Base-by-base conservation (phyloP, 2,797 vertebrate species). In the Novumbra hubbsi region DNA sequence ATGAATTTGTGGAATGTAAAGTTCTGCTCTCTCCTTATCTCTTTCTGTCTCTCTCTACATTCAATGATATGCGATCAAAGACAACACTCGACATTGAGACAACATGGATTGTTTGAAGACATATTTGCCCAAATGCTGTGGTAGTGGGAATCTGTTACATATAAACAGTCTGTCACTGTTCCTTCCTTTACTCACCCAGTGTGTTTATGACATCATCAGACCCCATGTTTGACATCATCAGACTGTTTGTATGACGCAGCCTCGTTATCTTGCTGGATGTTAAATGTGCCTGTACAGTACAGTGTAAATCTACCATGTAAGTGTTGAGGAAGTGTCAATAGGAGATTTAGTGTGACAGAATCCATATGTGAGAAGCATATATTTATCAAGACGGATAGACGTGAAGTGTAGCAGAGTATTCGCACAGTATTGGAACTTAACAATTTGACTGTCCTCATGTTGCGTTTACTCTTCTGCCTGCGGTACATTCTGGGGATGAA, bases 381-480 rank as follows among this genome's bases (percentile, higher is more conserved):
- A 84, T 64, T 80, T 82, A 80, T 86, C 80, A 83, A 80, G 15
- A 14, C 71, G 49, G 81, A 79, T 85, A 84, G 78, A 89, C 77
- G 87, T 85, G 78, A 87, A 81, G 81, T 81, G 78, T 9, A 48
- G 90, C 7, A 83, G 77, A 94, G 89, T 95, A 93, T 88, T 94
- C 80, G 85, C 88, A 38, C 3, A 38, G 34, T 38, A 38, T 38
- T 38, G 3, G 34, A 38, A 45, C 0, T 0, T 90, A 87, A 87
- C 77, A 84, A 88, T 89, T 87, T 90, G 76, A 84, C 89, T 88
- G 88, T 92, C 88, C 91, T 90, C 91, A 88, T 94, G 92, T 93
- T 92, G 93, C 95, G 85, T 93, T 94, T 91, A 93, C 91, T 89
- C 91, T 93, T 95, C 93, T 96, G 93, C 94, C 93, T 38, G 81